phyloP scores from a whole-genome alignment of 2,113 vertebrate genomes.

The Rhynchomys soricoides region DNA sequence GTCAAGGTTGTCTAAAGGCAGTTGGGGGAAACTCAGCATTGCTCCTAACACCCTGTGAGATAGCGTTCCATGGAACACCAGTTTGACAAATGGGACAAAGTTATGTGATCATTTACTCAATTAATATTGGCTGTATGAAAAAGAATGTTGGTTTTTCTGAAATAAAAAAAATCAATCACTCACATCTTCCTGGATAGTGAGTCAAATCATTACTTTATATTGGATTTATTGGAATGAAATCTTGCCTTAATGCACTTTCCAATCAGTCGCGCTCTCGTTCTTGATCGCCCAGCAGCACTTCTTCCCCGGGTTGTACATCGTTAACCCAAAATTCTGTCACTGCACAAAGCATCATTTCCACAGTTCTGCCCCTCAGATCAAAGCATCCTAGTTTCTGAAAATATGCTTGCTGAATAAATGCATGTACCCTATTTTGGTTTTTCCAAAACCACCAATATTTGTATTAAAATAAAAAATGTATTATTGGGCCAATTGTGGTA shows the following conservation, averaged over 20 bases:
- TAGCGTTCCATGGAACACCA: conserved; percentile 14
- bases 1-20: conserved; percentile 30
- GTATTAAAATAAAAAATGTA: conserved; percentile 33
- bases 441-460: not conserved
- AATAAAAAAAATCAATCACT: conserved; percentile 5
- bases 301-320: not conserved
- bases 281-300: not conserved
- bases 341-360: not conserved
- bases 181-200: conserved; percentile 30
- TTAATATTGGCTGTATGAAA: conserved; percentile 9
- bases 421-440: conserved; percentile 1
- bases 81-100: conserved; percentile 60
- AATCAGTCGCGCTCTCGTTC: conserved; percentile 40
- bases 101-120: not conserved
- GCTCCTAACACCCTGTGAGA: not conserved
- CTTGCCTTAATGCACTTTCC: not conserved
- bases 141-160: not conserved
- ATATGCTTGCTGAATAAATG: conserved; percentile 4
- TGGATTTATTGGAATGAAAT: conserved; percentile 49
- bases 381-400: not conserved
- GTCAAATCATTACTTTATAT: conserved; percentile 51
- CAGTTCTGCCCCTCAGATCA: not conserved
- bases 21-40: not conserved
- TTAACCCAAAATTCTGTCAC: not conserved
- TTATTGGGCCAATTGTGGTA: not conserved